phyloP scores from a whole-genome alignment of 2,888 invertebrate genomes.

The Epistrophe grossulariae region DNA sequence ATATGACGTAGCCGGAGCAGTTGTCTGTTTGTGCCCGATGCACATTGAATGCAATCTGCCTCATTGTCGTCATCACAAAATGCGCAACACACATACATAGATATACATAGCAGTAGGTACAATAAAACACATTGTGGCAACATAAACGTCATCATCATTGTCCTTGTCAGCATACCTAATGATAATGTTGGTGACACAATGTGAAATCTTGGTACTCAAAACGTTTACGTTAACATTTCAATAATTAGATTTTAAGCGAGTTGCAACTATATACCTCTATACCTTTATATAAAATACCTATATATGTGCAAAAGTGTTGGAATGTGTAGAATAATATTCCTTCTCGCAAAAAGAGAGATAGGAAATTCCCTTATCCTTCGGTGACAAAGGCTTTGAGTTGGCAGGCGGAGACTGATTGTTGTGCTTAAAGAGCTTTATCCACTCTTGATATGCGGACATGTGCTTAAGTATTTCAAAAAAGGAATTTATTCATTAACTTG shows the following conservation, averaged over 20 bases:
- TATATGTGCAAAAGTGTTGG: not conserved
- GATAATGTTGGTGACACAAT: constrained; percentile 72
- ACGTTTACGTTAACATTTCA: constrained; percentile 72
- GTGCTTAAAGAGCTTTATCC: constrained; percentile 27
- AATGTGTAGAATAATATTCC: not conserved
- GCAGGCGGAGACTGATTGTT: constrained; percentile 8
- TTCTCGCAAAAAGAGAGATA: not conserved
- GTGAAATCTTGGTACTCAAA: constrained; percentile 63
- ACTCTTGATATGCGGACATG: constrained; percentile 16
- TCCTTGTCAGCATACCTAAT: constrained; percentile 60
- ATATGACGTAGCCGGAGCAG: constrained; percentile 11
- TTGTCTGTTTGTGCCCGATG: not conserved
- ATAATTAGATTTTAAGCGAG: constrained; percentile 72
- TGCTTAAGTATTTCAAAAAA: not conserved
- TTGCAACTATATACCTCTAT: not conserved
- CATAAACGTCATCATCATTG: constrained; percentile 64
- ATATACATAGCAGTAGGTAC: not conserved
- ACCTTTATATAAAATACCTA: not conserved
- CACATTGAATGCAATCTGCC: constrained; percentile 44
- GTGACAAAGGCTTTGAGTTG: constrained; percentile 26
- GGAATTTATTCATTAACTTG: constrained; percentile 21
- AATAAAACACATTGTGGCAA: constrained; percentile 59
- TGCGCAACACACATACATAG: constrained; percentile 29
- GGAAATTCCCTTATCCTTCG: not conserved
- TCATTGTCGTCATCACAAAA: constrained; percentile 53